A percentile compares a stretch with the other conserved stretches of the same genome.
Conservation (phyloP, 2,888 invertebrate genomes). For the Cephus runcator region DNA sequence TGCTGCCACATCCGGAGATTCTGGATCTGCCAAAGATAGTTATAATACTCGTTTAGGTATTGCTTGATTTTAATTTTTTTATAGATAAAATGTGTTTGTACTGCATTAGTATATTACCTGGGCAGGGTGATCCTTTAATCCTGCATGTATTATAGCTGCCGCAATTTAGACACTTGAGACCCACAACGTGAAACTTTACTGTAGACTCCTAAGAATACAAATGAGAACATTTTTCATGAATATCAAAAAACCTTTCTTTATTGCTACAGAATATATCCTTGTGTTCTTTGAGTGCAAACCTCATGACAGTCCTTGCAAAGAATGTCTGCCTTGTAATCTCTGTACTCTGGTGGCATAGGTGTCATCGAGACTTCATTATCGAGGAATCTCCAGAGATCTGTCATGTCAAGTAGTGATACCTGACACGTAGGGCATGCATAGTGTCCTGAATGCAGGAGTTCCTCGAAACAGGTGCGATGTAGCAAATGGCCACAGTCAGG, state of each 20-base stretch:
- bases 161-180: slow-evolving; percentile 85
- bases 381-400: slow-evolving; percentile 82
- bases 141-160: slow-evolving; percentile 93
- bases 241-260: not conserved
- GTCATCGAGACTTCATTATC: slow-evolving; percentile 85
- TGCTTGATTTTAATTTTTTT: not conserved
- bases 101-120: slow-evolving; percentile 38
- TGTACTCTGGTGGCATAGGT: slow-evolving; percentile 87
- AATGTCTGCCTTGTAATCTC: slow-evolving; percentile 82
- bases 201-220: slow-evolving; percentile 75
- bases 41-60: not conserved
- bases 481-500: slow-evolving; percentile 90
- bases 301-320: slow-evolving; percentile 93
- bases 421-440: slow-evolving; percentile 92
- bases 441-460: slow-evolving; percentile 79
- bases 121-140: slow-evolving; percentile 73
- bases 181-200: slow-evolving; percentile 88
- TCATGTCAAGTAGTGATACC: slow-evolving; percentile 89
- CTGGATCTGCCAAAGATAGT: slow-evolving; percentile 41
- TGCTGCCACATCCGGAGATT: slow-evolving; percentile 46
- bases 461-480: slow-evolving; percentile 87
- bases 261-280: not conserved
- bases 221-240: slow-evolving; percentile 1
- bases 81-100: not conserved
- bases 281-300: slow-evolving; percentile 64